Evolutionary conservation across 2,797 vertebrate genomes (phyloP), one percentile per base, ranked within the genome.

Genomic region (Buceros bicornis): DNA sequence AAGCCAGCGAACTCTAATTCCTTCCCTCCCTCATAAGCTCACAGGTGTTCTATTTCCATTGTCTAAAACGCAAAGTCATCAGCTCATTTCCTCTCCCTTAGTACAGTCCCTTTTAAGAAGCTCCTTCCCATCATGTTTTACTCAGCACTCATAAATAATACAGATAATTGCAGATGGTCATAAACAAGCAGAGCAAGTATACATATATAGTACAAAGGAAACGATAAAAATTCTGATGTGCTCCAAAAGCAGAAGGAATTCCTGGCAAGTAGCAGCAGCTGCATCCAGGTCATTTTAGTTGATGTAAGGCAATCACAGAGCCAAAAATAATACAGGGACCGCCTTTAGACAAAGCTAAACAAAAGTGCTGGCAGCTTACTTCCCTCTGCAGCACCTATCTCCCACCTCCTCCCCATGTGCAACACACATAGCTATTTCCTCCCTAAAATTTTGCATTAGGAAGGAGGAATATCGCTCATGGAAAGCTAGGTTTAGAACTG

Each of bases 111-210:
- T 90, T 94, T 95, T 93, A 95, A 90, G 89, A 81, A 73, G 60
- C 60, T 93, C 47, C 70, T 91, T 90, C 73, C 60, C 22, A 8
- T 78, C 86, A 61, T 77, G 61, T 89, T 95, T 94, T 93, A 87
- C 83, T 90, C 89, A 33, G 73, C 51, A 50, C 64, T 93, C 88
- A 95, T 95, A 95, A 97, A 96, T 95, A 92, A 90, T 93, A 93
- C 5, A 93, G 81, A 43, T 87, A 87, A 95, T 87, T 89, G 82
- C 88, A 91, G 54, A 79, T n/a, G 76, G 62, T 33, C 73, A 20
- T 40, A 92, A 96, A 92, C 82, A 89, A 87, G 78, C 43, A 51
- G 60, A 87, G 60, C 94, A 95, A 91, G 67, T 76, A 81, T 10
- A 80, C 19, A 26, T 54, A 81, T 37, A 94, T 11, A 76, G 72